These are phyloP conservation scores for Acanthochromis polyacanthus DNA, from an alignment of 2,113 vertebrate species.

Conservation along the genomic window DNA sequence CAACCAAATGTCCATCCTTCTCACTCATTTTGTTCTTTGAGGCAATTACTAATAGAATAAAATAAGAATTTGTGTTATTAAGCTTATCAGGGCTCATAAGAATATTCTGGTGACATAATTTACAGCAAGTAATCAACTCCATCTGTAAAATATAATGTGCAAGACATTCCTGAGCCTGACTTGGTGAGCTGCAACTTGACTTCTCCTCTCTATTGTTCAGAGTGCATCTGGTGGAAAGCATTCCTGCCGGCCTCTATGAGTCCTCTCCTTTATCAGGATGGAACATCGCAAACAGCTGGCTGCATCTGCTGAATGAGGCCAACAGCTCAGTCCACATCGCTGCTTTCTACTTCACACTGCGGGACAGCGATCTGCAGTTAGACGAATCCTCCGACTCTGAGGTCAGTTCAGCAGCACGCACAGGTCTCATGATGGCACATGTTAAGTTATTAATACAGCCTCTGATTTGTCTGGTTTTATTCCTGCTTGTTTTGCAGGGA, in stretches of 20 bases:
- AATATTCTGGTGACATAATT: no score
- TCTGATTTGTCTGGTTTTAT: not conserved
- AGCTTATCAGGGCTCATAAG: no score
- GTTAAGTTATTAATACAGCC: not conserved
- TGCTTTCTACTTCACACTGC: slow-evolving; percentile 85
- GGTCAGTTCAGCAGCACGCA: slow-evolving; percentile 53
- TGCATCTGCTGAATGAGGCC: slow-evolving; percentile 76
- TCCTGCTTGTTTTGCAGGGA: slow-evolving; percentile 70
- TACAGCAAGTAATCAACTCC: no score
- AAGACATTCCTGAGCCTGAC: not conserved
- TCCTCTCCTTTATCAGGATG: slow-evolving; percentile 36
- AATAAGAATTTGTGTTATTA: no score
- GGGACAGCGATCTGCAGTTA: slow-evolving; percentile 35
- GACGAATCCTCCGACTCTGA: slow-evolving; percentile 63
- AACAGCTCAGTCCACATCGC: slow-evolving; percentile 82
- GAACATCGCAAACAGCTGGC: slow-evolving; percentile 81
- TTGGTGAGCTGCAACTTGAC: not conserved
- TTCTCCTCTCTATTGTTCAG: slow-evolving; percentile 52
- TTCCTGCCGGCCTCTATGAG: slow-evolving; percentile 75
- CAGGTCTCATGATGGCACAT: not conserved
- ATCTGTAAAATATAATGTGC: no score
- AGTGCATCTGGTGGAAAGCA: slow-evolving; percentile 83
- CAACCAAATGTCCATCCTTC: not conserved
- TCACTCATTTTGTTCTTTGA: not conserved
- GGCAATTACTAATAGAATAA: not conserved